A percentile compares a stretch with the other conserved stretches of the same genome.
phyloP scores from a whole-genome alignment of 2,888 invertebrate genomes.

The Scaeva pyrastri region DNA sequence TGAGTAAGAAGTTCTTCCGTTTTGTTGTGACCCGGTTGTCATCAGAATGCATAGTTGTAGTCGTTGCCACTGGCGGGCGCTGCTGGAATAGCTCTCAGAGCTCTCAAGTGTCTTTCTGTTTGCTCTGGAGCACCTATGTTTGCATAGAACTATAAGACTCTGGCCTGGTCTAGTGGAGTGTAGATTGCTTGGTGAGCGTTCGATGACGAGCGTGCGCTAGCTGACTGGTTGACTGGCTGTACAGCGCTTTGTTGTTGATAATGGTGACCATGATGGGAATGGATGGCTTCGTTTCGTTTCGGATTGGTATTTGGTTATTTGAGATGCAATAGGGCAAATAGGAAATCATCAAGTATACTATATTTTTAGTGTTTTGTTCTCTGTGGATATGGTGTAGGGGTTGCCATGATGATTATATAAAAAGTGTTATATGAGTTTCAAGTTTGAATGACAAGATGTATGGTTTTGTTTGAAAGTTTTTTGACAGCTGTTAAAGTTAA shows the following conservation, averaged over 20 bases:
- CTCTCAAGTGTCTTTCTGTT: constrained; percentile 21
- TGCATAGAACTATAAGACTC: background rate
- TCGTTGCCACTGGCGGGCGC: too few species aligned
- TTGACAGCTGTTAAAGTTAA: background rate
- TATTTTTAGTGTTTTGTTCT: constrained; percentile 21
- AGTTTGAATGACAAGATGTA: background rate
- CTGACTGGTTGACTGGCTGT: background rate
- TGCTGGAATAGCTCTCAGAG: constrained; percentile 20
- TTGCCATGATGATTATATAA: constrained; percentile 25
- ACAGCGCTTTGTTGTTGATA: constrained; percentile 52
- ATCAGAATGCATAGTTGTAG: background rate
- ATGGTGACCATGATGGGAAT: constrained; percentile 33
- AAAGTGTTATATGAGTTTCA: too few species aligned
- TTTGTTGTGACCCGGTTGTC: background rate
- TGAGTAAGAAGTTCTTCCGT: background rate
- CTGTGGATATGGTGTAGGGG: constrained; percentile 8
- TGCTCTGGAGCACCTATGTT: background rate
- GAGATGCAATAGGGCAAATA: constrained; percentile 41
- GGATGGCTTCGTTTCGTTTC: too few species aligned
- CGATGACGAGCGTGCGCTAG: constrained; percentile 1
- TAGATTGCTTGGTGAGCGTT: constrained; percentile 10
- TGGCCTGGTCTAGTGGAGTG: background rate
- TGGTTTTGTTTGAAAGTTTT: too few species aligned
- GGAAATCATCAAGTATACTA: constrained; percentile 16
- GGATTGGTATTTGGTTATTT: constrained; percentile 33